A percentile compares a stretch with the other conserved stretches of the same genome.
Evolutionary conservation across 2,113 vertebrate species (phyloP).

Genomic region (Callipepla squamata): DNA sequence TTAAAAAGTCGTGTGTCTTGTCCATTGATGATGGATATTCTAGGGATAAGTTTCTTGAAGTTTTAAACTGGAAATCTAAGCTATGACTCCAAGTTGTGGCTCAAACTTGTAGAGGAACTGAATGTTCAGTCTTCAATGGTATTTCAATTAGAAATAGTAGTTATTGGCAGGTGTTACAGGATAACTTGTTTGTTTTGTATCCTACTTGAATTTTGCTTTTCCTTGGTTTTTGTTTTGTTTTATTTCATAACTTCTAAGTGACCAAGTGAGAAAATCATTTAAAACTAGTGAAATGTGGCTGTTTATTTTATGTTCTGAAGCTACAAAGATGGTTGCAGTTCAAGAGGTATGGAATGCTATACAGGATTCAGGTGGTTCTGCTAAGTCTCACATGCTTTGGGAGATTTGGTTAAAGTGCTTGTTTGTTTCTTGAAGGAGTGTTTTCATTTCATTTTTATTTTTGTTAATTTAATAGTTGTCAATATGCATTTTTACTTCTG

Average conservation of each 20-base stretch:
- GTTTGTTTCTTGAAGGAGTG: background rate
- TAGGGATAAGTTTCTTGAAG: background rate
- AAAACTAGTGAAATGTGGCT: background rate
- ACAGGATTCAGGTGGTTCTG: background rate
- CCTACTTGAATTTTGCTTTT: background rate
- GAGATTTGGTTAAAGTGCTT: background rate
- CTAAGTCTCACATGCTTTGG: background rate
- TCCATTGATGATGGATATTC: accelerated
- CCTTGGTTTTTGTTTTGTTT: background rate
- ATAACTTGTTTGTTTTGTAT: background rate
- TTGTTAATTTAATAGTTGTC: background rate
- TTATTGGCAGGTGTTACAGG: background rate
- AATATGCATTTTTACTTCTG: background rate
- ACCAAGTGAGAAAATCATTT: background rate
- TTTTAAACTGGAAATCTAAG: background rate
- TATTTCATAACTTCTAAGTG: background rate
- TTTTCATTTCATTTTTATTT: background rate
- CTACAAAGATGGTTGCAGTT: background rate
- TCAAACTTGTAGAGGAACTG: background rate
- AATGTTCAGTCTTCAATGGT: background rate
- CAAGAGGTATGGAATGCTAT: background rate
- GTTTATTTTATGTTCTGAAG: background rate
- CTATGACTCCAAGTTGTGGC: background rate
- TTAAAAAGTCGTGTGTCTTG: background rate
- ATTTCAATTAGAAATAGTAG: background rate